Evolutionary conservation across 2,888 invertebrate genomes (phyloP).

Genomic region (Sylvicola cinctus): DNA sequence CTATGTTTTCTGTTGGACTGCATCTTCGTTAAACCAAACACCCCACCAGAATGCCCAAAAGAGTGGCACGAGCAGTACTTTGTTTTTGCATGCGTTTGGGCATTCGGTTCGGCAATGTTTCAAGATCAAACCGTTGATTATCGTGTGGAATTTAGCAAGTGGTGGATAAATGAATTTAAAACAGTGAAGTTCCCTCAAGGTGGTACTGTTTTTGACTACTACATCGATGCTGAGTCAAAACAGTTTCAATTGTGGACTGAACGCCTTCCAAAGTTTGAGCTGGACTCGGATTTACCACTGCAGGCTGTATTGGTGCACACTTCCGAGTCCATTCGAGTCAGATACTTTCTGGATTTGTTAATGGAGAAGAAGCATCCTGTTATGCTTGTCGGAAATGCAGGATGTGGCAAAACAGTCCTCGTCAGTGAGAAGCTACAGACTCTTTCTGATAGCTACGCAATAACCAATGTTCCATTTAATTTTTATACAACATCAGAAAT

Average conservation of each 20-base stretch:
- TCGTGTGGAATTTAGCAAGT: conserved; percentile 77
- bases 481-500: conserved; percentile 91
- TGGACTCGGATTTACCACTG: conserved; percentile 77
- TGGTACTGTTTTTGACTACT: conserved; percentile 90
- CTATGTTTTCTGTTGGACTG: conserved; percentile 75
- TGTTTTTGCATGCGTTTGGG: conserved; percentile 91
- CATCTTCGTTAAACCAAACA: conserved; percentile 62
- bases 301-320: conserved; percentile 89
- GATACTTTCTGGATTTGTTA: conserved; percentile 73
- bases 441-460: conserved; percentile 66
- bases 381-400: conserved; percentile 86
- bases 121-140: conserved; percentile 73
- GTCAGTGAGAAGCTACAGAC: conserved; percentile 47
- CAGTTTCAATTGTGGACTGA: conserved; percentile 81
- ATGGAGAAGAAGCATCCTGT: conserved; percentile 79
- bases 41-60: conserved; percentile 74
- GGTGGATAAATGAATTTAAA: conserved; percentile 96
- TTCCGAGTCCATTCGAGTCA: conserved; percentile 74
- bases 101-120: conserved; percentile 93
- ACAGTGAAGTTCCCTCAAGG: conserved; percentile 66
- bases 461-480: conserved; percentile 87
- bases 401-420: conserved; percentile 82
- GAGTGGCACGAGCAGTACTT: conserved; percentile 92
- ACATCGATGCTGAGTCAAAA: conserved; percentile 75
- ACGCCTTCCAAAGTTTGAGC: conserved; percentile 70